These are phyloP conservation scores for Cyprinella venusta DNA, from an alignment of 2,797 vertebrate genomes.

Conservation along the genomic window DNA sequence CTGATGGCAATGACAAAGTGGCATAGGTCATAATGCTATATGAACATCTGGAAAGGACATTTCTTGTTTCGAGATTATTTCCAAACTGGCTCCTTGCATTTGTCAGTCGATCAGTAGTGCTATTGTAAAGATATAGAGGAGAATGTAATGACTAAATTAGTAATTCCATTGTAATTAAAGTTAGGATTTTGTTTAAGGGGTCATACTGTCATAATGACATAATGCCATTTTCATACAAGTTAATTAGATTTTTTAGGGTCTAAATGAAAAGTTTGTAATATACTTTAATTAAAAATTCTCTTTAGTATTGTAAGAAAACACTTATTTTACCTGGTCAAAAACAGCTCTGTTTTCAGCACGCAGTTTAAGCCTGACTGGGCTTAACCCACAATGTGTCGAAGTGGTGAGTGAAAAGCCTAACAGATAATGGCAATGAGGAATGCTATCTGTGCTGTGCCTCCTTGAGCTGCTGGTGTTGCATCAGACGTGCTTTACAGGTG, in stretches of 20 bases:
- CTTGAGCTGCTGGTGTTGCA: slow-evolving; percentile 29
- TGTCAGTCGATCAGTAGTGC: not conserved
- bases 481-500: slow-evolving; percentile 38
- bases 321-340: too few species aligned
- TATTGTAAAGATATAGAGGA: not conserved
- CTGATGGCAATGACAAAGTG: slow-evolving; percentile 42
- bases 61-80: not conserved
- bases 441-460: slow-evolving; percentile 11
- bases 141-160: not conserved
- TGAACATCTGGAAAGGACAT: slow-evolving; percentile 24
- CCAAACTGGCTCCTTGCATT: not conserved
- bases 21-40: not conserved
- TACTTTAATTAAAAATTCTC: too few species aligned
- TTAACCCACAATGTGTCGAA: slow-evolving; percentile 3
- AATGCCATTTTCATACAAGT: too few species aligned
- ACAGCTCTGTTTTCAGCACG: too few species aligned
- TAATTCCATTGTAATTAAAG: not conserved
- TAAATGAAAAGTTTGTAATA: too few species aligned
- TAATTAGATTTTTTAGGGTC: too few species aligned
- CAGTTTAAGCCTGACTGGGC: too few species aligned
- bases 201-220: too few species aligned
- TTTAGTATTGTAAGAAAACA: too few species aligned
- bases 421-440: slow-evolving; percentile 32
- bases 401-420: slow-evolving; percentile 22
- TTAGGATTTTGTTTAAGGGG: not conserved